Evolutionary conservation across 1,140 invertebrate genomes (phyloP).

Genomic region (Drosophila suzukii): DNA sequence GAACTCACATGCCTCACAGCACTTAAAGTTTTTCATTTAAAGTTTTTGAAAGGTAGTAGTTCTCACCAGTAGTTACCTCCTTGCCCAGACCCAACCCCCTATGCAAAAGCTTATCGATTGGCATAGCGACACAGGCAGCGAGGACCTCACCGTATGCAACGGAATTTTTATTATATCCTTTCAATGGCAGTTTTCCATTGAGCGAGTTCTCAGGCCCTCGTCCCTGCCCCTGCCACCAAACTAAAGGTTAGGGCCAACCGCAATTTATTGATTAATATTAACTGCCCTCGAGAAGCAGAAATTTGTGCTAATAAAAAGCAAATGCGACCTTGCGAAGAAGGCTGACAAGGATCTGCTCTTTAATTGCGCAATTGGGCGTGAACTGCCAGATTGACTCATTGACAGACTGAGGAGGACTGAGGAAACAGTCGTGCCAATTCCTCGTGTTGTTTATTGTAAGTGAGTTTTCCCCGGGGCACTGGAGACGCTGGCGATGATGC

Average conservation of each 20-base stretch:
- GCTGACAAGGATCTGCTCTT: slow-evolving; percentile 38
- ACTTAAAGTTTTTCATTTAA: slow-evolving; percentile 82
- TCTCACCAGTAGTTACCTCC: slow-evolving; percentile 3
- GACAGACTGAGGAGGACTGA: slow-evolving; percentile 24
- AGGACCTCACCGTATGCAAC: slow-evolving; percentile 50
- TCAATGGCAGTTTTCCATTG: slow-evolving; percentile 55
- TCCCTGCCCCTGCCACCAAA: neutral
- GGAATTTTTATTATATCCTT: slow-evolving; percentile 78
- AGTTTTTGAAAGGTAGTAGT: slow-evolving; percentile 66
- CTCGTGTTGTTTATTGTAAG: slow-evolving; percentile 28
- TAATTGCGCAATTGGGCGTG: slow-evolving; percentile 71
- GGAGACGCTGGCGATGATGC: slow-evolving; percentile 46
- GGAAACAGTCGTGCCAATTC: slow-evolving; percentile 49
- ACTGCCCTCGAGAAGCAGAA: slow-evolving; percentile 43
- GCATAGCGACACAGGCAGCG: slow-evolving; percentile 54
- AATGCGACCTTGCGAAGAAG: slow-evolving; percentile 54
- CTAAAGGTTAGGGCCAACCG: slow-evolving; percentile 66
- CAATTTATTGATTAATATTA: slow-evolving; percentile 77
- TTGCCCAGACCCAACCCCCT: slow-evolving; percentile 13
- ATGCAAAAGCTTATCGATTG: slow-evolving; percentile 77
- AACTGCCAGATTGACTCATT: slow-evolving; percentile 51
- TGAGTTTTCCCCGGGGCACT: neutral
- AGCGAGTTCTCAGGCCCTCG: slow-evolving; percentile 36
- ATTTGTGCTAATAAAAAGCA: slow-evolving; percentile 62
- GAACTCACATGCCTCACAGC: slow-evolving; percentile 47